Evolutionary conservation across 2,797 vertebrate genomes (phyloP), one percentile per base, ranked within the genome.

Genomic region (Hippoglossus hippoglossus): DNA sequence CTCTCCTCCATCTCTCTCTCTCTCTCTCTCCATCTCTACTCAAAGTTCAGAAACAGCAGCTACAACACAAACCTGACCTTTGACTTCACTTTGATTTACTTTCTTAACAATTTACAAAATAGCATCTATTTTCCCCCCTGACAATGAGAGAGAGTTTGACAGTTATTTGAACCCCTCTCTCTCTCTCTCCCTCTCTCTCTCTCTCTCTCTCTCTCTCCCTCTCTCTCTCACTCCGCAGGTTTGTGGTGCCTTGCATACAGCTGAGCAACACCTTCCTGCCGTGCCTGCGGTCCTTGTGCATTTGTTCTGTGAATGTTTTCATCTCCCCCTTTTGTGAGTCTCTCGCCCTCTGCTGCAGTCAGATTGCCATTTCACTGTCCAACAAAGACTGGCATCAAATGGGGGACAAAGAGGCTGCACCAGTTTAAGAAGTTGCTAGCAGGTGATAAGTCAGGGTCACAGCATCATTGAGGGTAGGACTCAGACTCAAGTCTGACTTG

Each of bases 251-350:
- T 21, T 94, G 93, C 73, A 59, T 94, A 41, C 93, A 95, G 87
- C 87, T 95, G 67, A 95, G 93, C 65, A 87, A 93, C 57, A 93
- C 92, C 72, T 95, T 95, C 63, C 79, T 95, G 41, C 94, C 95
- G 13, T 94, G 94, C 25, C 70, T 95, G 47, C 90, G 92, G 19
- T 94, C 92, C 1, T 44, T 95, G 62, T 96, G 94, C 77, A 69
- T 91, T 46, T 95, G 91, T 70, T 31, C 92, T 4, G 74, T 95
- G 19, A 92, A 95, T 26, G 79, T 86, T 47, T 86, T 94, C 71
- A 76, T 96, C 16, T 39, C 91, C 34, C 95, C 95, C 0, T 68
- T 95, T 49, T 95, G 91, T 53, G 24, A 64, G 21, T 95, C 94
- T 25, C 36, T 93, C 16, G 92, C 94, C 6, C 94, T 90, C 56